Percentiles rank a stretch among this genome's conserved stretches.
Evolutionary conservation across 2,888 invertebrate genomes (phyloP).

Genomic region (Acholoe squamosa): DNA sequence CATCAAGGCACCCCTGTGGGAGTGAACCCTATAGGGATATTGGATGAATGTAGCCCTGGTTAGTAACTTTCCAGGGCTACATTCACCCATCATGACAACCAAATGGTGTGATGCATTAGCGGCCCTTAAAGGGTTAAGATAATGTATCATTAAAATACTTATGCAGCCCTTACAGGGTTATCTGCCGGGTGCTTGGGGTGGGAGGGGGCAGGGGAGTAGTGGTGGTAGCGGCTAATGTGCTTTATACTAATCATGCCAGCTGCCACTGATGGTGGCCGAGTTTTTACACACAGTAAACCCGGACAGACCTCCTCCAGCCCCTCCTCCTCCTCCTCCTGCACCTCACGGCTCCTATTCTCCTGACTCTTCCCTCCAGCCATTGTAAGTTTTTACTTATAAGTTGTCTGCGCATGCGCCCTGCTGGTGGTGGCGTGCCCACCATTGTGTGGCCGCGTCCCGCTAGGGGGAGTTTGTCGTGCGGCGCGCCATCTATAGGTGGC

Average conservation of each 20-base stretch:
- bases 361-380: not conserved
- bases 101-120: no score
- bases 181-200: no score
- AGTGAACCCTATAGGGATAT: no score
- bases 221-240: not conserved
- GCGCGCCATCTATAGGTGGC: not conserved
- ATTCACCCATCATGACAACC: no score
- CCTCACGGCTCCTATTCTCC: not conserved
- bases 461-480: not conserved
- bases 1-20: no score
- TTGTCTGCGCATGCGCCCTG: not conserved
- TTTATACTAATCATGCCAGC: conserved; percentile 53
- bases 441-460: not conserved
- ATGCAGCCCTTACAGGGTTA: no score
- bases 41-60: no score
- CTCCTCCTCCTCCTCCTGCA: not conserved
- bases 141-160: no score
- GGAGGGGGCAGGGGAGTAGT: no score
- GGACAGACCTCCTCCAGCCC: not conserved
- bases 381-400: conserved; percentile 37
- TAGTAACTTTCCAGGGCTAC: no score
- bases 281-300: not conserved
- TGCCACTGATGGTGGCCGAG: conserved; percentile 2
- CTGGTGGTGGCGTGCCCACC: conserved; percentile 31
- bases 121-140: no score